Base-by-base conservation (phyloP, 2,113 vertebrate genomes). In the Scortum barcoo region DNA sequence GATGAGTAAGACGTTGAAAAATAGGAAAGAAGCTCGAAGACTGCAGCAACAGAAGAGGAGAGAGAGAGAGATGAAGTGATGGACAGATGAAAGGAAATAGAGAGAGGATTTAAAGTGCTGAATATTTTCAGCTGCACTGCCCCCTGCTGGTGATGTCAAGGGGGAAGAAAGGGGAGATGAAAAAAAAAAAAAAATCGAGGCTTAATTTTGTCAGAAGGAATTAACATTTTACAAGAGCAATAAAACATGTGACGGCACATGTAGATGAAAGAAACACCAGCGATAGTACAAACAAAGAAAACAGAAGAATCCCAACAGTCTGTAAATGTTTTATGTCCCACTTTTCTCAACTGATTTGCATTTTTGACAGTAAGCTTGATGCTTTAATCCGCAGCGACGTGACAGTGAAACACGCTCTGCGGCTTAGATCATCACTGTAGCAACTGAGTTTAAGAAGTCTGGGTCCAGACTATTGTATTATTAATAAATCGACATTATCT, bases 81-180 rank as follows among this genome's bases (percentile, higher is more conserved):
- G 24, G 46, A 60, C 19, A 26, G 66, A 77, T 71, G 26, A 73
- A 58, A 61, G 69, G 38, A 61, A 60, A 38, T 13, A 3, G 65
- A 8, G 46, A n/a, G 24, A 57, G 71, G 26, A 38, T 44, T 36
- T 66, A 66, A 33, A 42, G 40, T 2, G 12, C 1, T 66, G 9
- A 26, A 1, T n/a, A 1, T 63, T 80, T 46, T 50, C 26, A 19
- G 44, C 68, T 78, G 9, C 70, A 72, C 30, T 51, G 74, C 88
- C 85, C 89, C 80, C 84, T 90, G 70, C 77, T 87, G 90, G 88
- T 28, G n/a, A 3, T 3, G 22, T 19, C 1, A 0, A 68, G 46
- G 48, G 48, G 12, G 11, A 30, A 20, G 19, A n/a, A 4, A 48
- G 28, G 28, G 19, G 19, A 33, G 20, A n/a, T n/a, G n/a, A n/a